phyloP scores from a whole-genome alignment of 2,113 vertebrate species.

The Blennius ocellaris region DNA sequence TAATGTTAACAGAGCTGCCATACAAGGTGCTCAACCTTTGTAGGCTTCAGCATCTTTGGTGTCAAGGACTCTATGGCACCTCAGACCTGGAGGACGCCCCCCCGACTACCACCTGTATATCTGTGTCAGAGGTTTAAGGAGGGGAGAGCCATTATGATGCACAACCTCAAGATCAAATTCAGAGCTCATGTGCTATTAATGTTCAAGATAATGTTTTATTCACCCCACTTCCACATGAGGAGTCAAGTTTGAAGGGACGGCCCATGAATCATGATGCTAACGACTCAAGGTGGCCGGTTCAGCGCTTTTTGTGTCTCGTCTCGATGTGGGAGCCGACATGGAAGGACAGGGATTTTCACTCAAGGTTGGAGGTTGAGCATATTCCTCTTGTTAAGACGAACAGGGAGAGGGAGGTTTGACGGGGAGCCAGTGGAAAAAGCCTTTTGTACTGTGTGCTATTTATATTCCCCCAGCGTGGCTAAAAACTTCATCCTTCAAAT shows the following conservation, averaged over 20 bases:
- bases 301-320: constrained; percentile 39
- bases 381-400: constrained; percentile 31
- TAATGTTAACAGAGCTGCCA: too few relatives aligned
- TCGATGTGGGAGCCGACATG: constrained; percentile 6
- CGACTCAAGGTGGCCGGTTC: constrained; percentile 16
- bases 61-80: not conserved
- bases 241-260: constrained; percentile 31
- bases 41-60: too few relatives aligned
- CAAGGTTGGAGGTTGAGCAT: constrained; percentile 34
- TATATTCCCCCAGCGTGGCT: constrained; percentile 66
- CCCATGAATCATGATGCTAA: constrained; percentile 45
- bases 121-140: not conserved
- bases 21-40: too few relatives aligned
- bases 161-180: constrained; percentile 3
- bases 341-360: constrained; percentile 54
- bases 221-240: constrained; percentile 31
- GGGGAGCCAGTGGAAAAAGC: constrained; percentile 38
- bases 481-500: constrained; percentile 60
- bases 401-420: constrained; percentile 35
- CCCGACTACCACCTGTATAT: too few relatives aligned
- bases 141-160: not conserved
- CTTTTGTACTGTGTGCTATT: constrained; percentile 69
- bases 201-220: constrained; percentile 46
- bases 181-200: constrained; percentile 3
- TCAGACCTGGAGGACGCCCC: too few relatives aligned